A percentile compares a stretch with the other conserved stretches of the same genome.
Evolutionary conservation across 2,888 invertebrate species (phyloP).

Genomic region (Lamellibrachia columna): DNA sequence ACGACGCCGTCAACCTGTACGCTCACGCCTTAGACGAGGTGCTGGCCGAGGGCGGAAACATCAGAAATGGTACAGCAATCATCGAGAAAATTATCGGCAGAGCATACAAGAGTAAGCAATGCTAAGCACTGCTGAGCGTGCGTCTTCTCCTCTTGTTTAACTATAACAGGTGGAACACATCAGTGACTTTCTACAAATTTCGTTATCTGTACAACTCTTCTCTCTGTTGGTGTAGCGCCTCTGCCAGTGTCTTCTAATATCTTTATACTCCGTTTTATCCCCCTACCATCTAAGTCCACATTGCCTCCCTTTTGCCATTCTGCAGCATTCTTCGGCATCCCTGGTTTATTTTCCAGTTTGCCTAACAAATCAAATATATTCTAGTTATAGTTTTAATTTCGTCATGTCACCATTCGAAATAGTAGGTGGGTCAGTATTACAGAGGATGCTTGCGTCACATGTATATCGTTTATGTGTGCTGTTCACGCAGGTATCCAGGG

Average conservation of each 20-base stretch:
- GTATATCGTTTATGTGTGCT: neutral
- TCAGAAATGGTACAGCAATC: conserved; percentile 80
- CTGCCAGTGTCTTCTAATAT: neutral
- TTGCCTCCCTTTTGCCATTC: neutral
- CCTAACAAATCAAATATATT: neutral
- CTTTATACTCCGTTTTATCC: neutral
- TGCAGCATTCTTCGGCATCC: neutral
- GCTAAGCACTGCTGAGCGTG: neutral
- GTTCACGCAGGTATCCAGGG: conserved; percentile 86
- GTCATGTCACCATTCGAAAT: neutral
- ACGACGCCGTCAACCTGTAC: conserved; percentile 82
- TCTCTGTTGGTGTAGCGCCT: neutral
- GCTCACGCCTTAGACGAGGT: conserved; percentile 83
- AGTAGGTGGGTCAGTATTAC: neutral
- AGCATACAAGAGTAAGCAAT: neutral
- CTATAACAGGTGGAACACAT: neutral
- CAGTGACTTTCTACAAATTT: neutral
- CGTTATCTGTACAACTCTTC: neutral
- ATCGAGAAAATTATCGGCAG: conserved; percentile 33
- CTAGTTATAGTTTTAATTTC: neutral
- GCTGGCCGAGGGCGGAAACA: conserved; percentile 75
- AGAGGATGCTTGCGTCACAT: neutral
- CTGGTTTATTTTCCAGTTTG: neutral
- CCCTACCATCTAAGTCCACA: neutral
- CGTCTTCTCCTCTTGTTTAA: neutral